Percentiles rank a stretch among this genome's conserved stretches.
Evolutionary conservation across 2,888 invertebrate genomes (phyloP).

Genomic region (Hypomecis atomaria): DNA sequence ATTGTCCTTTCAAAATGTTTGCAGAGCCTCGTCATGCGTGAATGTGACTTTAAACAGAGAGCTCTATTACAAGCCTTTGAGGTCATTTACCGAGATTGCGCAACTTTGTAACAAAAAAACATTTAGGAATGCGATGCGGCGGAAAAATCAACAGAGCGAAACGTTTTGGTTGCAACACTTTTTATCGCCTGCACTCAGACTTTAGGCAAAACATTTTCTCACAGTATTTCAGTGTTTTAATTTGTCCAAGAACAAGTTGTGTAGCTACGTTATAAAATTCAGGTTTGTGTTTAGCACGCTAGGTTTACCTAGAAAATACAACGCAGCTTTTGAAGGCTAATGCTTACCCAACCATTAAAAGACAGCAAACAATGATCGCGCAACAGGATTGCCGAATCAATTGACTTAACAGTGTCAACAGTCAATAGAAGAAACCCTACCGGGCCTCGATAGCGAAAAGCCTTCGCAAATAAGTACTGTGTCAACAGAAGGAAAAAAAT

Average conservation of each 20-base stretch:
- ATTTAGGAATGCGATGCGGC: conserved; percentile 52
- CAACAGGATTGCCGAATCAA: conserved; percentile 52
- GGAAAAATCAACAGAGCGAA: conserved; percentile 55
- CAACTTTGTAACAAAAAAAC: conserved; percentile 49
- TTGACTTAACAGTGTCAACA: conserved; percentile 69
- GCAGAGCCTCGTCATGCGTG: conserved; percentile 26
- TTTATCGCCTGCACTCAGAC: conserved; percentile 33
- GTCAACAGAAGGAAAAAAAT: conserved; percentile 70
- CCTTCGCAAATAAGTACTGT: conserved; percentile 66
- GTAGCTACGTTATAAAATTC: conserved; percentile 23
- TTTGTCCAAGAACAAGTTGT: conserved; percentile 15
- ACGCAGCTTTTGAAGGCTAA: conserved; percentile 17
- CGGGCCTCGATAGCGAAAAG: conserved; percentile 76
- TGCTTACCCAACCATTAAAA: conserved; percentile 33
- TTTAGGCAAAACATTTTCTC: conserved; percentile 28
- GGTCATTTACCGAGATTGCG: conserved; percentile 49
- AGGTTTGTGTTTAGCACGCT: conserved; percentile 25
- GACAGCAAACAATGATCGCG: conserved; percentile 33
- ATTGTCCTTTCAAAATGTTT: conserved; percentile 36
- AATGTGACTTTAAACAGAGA: conserved; percentile 30
- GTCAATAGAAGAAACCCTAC: conserved; percentile 72
- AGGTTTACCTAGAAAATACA: conserved; percentile 29
- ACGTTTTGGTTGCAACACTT: conserved; percentile 43
- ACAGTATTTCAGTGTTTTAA: conserved; percentile 25
- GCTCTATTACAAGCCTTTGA: conserved; percentile 37